phyloP scores from a whole-genome alignment of 2,888 invertebrate genomes.

The Bombyx huttoni region DNA sequence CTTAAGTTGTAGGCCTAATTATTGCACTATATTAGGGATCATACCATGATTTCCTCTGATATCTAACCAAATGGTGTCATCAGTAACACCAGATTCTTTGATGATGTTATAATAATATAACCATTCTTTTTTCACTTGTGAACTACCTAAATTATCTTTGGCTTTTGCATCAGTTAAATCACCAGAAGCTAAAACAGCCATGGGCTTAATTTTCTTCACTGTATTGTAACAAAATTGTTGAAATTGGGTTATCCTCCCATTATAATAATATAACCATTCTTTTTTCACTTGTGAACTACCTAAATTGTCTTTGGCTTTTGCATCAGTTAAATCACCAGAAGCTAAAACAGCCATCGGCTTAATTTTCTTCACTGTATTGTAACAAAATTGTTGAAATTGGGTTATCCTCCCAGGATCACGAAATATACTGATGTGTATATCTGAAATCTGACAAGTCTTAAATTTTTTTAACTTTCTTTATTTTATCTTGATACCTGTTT shows the following conservation, averaged over 20 bases:
- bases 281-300: slow-evolving; percentile 85
- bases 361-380: slow-evolving; percentile 78
- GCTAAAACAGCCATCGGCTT: slow-evolving; percentile 85
- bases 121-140: slow-evolving; percentile 89
- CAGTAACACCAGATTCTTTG: slow-evolving; percentile 75
- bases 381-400: slow-evolving; percentile 86
- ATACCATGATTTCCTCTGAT: slow-evolving; percentile 93
- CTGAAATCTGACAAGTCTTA: slow-evolving; percentile 78
- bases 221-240: slow-evolving; percentile 84
- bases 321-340: slow-evolving; percentile 92
- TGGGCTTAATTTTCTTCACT: slow-evolving; percentile 80
- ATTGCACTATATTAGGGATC: not conserved
- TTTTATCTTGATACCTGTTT: slow-evolving; percentile 4
- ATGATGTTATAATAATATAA: slow-evolving; percentile 80
- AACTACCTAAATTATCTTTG: slow-evolving; percentile 82
- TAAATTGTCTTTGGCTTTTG: slow-evolving; percentile 82
- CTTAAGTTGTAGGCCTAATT: not conserved
- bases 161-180: slow-evolving; percentile 92
- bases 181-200: slow-evolving; percentile 86
- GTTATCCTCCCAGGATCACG: slow-evolving; percentile 80
- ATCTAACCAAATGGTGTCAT: slow-evolving; percentile 87
- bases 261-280: slow-evolving; percentile 87
- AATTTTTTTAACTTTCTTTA: slow-evolving; percentile 1
- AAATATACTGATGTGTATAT: slow-evolving; percentile 90
- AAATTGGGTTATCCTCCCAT: slow-evolving; percentile 81